Percentiles rank a stretch among this genome's conserved stretches.
phyloP scores from a whole-genome alignment of 2,888 invertebrate genomes.

The Sturmia bella region DNA sequence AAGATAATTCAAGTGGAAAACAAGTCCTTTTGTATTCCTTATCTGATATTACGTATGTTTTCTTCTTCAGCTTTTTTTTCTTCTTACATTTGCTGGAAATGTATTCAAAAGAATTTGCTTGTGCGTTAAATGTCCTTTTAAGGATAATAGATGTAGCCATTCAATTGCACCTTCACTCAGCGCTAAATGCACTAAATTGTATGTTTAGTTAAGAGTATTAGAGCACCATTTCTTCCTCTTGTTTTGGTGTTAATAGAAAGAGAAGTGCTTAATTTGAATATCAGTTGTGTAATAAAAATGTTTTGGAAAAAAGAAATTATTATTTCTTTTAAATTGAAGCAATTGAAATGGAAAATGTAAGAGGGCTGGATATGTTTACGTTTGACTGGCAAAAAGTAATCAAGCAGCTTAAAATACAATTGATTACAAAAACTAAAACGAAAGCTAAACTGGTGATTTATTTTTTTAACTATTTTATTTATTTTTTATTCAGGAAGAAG shows the following conservation, averaged over 20 bases:
- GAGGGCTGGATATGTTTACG: too few species aligned
- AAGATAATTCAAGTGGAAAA: constrained; percentile 76
- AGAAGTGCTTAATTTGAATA: constrained; percentile 54
- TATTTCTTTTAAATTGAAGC: constrained; percentile 41
- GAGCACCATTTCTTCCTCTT: background rate
- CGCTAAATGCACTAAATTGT: constrained; percentile 13
- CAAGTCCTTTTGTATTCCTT: constrained; percentile 74
- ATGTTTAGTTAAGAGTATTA: background rate
- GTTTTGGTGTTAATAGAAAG: constrained; percentile 44
- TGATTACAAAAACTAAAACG: background rate
- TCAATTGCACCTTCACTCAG: constrained; percentile 50
- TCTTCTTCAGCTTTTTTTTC: constrained; percentile 1
- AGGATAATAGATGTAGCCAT: constrained; percentile 45
- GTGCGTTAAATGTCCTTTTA: constrained; percentile 33
- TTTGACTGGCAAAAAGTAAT: too few species aligned
- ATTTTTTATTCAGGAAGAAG: too few species aligned
- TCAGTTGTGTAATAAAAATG: background rate
- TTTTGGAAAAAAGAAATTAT: background rate
- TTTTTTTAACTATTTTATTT: too few species aligned
- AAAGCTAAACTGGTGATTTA: too few species aligned
- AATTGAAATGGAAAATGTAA: constrained; percentile 50
- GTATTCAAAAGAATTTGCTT: constrained; percentile 45
- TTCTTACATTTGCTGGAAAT: background rate
- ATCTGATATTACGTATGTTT: constrained; percentile 22
- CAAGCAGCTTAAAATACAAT: too few species aligned